Evolutionary conservation across 2,888 invertebrate species (phyloP).

Genomic region (Myopa testacea): DNA sequence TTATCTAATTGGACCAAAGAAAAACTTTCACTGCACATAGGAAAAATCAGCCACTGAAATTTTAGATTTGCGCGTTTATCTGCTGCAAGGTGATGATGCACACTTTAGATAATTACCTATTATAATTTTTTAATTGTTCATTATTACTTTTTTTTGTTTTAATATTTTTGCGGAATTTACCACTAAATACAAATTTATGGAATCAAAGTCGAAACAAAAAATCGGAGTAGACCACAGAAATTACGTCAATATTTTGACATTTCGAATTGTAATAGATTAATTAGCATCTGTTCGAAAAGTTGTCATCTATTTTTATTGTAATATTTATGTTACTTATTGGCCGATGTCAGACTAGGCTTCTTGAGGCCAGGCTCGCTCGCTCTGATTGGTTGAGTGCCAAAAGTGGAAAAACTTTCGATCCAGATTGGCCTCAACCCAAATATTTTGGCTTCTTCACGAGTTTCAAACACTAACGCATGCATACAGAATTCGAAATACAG

Average conservation of each 20-base stretch:
- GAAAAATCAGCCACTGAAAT: constrained; percentile 18
- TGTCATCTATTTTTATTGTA: too few relatives aligned
- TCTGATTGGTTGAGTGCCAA: too few relatives aligned
- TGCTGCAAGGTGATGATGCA: background rate
- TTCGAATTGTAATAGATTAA: constrained; percentile 30
- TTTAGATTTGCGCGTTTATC: constrained; percentile 1
- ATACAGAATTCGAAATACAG: too few relatives aligned
- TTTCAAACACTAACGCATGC: too few relatives aligned
- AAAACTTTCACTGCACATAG: constrained; percentile 42
- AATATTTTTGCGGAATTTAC: constrained; percentile 41
- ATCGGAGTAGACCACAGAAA: constrained; percentile 44
- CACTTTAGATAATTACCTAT: constrained; percentile 38
- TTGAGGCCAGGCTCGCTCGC: too few relatives aligned
- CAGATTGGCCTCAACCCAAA: too few relatives aligned
- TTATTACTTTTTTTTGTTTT: constrained; percentile 39
- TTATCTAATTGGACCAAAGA: constrained; percentile 26
- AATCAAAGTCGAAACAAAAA: constrained; percentile 41
- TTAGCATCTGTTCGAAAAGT: background rate
- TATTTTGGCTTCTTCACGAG: too few relatives aligned
- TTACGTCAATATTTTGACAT: constrained; percentile 55
- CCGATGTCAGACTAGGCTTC: too few relatives aligned
- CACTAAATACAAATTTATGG: constrained; percentile 43
- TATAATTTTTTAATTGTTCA: constrained; percentile 44
- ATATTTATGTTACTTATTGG: too few relatives aligned
- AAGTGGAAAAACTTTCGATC: too few relatives aligned